A percentile compares a stretch with the other conserved stretches of the same genome.
Conservation (phyloP, 2,113 vertebrate species). For the Eulacestoma nigropectus region DNA sequence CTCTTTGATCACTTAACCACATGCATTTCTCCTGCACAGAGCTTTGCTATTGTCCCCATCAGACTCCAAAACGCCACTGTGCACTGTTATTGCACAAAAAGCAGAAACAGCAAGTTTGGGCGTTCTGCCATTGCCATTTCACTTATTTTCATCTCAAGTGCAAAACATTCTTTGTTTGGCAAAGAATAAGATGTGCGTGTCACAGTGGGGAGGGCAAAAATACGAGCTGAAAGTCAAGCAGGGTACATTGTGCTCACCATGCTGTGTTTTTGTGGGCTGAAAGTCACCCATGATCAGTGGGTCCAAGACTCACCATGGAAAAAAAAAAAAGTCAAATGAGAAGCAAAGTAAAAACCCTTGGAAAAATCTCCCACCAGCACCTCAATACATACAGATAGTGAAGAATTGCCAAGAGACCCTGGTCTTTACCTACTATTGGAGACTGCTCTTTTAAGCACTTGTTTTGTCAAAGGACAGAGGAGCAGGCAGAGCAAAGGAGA, state of each 20-base stretch:
- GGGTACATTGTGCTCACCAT: not conserved
- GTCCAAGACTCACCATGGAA: not conserved
- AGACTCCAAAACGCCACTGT: slow-evolving; percentile 8
- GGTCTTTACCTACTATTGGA: not conserved
- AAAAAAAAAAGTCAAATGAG: not conserved
- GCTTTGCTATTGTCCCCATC: not conserved
- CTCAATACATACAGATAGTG: not conserved
- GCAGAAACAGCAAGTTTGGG: slow-evolving; percentile 37
- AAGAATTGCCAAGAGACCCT: not conserved
- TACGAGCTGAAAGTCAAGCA: slow-evolving; percentile 29
- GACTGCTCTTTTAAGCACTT: not conserved
- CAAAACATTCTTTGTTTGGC: slow-evolving; percentile 21
- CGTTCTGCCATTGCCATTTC: slow-evolving; percentile 21
- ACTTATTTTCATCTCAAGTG: slow-evolving; percentile 49
- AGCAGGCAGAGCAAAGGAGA: not conserved
- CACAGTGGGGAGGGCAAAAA: slow-evolving; percentile 18
- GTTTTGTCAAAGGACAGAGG: not conserved
- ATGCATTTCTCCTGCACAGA: not conserved
- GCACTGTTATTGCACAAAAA: slow-evolving; percentile 14
- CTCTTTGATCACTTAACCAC: slow-evolving; percentile 19
- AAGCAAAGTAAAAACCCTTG: not conserved
- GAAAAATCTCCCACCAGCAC: not conserved
- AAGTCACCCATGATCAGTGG: not conserved
- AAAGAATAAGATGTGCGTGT: slow-evolving; percentile 8
- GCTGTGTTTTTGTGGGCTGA: slow-evolving; percentile 9